Conservation (phyloP, 2,113 vertebrate species). For the Lontra canadensis region DNA sequence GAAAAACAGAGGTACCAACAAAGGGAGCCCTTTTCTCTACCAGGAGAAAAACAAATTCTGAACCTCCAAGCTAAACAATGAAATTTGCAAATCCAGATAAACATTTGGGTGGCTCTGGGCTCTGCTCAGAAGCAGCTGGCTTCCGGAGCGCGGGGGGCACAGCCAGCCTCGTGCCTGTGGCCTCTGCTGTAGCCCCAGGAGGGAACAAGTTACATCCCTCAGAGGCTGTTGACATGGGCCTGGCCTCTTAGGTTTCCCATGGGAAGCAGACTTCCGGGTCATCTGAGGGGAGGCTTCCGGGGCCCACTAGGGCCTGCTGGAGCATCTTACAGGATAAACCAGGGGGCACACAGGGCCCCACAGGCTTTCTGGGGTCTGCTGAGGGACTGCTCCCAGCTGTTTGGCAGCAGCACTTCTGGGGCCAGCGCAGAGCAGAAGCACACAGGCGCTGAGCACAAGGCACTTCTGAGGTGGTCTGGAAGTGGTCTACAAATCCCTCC, state of each 20-base stretch:
- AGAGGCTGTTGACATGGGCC: background rate
- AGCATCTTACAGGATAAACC: background rate
- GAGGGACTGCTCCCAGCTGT: background rate
- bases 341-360: background rate
- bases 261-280: background rate
- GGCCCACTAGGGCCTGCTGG: background rate
- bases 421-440: background rate
- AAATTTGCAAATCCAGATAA: slow-evolving; percentile 48
- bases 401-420: background rate
- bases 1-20: slow-evolving; percentile 2
- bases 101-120: background rate
- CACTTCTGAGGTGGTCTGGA: background rate
- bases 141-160: background rate
- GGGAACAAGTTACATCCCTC: background rate
- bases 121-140: background rate
- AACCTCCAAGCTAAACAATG: background rate
- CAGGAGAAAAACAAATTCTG: slow-evolving; percentile 2
- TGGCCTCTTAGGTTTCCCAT: background rate
- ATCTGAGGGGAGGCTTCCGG: background rate
- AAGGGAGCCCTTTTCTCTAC: background rate
- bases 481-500: slow-evolving; percentile 57
- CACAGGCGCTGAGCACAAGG: background rate
- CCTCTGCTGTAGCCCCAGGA: background rate
- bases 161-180: background rate
- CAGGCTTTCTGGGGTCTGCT: background rate